phyloP scores from a whole-genome alignment of 2,888 invertebrate genomes.

The Camptogramma bilineatum region DNA sequence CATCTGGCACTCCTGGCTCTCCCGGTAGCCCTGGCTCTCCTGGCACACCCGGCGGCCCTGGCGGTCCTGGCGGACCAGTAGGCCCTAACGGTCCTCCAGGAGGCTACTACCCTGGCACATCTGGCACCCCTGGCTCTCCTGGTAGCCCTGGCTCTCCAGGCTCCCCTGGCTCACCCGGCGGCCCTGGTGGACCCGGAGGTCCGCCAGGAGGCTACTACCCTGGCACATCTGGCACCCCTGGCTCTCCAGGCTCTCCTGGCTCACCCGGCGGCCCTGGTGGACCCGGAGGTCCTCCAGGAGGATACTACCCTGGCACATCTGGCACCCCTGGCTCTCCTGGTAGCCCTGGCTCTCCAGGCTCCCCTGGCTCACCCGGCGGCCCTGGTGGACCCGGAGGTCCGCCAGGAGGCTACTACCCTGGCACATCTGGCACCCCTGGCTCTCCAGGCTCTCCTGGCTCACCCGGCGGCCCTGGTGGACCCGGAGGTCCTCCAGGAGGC shows the following conservation, averaged over 20 bases:
- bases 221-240: conserved; percentile 17
- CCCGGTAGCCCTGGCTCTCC: background rate
- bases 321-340: conserved; percentile 22
- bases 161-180: conserved; percentile 42
- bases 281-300: conserved; percentile 38
- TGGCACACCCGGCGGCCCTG: background rate
- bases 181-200: conserved; percentile 35
- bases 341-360: conserved; percentile 2
- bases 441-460: conserved; percentile 18
- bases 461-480: conserved; percentile 22
- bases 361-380: conserved; percentile 40
- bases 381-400: conserved; percentile 44
- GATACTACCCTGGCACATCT: conserved; percentile 47
- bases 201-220: conserved; percentile 1
- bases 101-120: conserved; percentile 1
- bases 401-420: no score
- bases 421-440: no score
- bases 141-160: conserved; percentile 39
- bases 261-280: conserved; percentile 43
- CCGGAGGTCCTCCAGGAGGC: background rate
- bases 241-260: conserved; percentile 29
- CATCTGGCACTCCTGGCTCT: conserved; percentile 14
- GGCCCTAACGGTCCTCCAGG: background rate
- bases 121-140: conserved; percentile 41
- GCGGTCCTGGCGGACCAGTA: background rate